Evolutionary conservation across 2,888 invertebrate species (phyloP), one percentile per base, ranked within the genome.

Genomic region (Drosophila merina): DNA sequence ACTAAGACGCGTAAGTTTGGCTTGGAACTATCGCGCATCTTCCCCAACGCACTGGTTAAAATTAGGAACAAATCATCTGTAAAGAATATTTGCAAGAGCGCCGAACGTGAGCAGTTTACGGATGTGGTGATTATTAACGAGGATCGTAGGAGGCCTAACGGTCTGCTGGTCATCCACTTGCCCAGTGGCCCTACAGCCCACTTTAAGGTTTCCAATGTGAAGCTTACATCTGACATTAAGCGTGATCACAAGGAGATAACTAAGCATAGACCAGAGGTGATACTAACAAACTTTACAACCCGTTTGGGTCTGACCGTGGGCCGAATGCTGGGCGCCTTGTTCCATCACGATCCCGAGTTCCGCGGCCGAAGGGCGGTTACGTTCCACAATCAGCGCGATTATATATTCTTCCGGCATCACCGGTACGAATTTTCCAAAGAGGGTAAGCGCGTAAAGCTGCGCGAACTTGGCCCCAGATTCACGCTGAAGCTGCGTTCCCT

Each of bases 361-460:
- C 95, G 95, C 75, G 99, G 99, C 0, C 94, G 98, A 3, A 94
- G 99, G 71, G 97, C 96, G 0, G 97, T 98, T 71, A 99, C 99
- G 31, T 99, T 99, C 91, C 99, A 99, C 92, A 99, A 99, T 93
- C 99, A 99, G 91, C 93, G 99, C 67, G 99, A 99, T 93, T 99
- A 97, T 90, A 97, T 99, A 83, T 99, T 99, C 93, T 99, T 99
- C 91, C 94, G 99, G 62, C 99, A 99, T 92, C 99, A 99, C 92
- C 95, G 98, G 95, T 98, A 98, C 91, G 96, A 97, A 88, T 98
- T 98, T 92, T 95, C 97, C 75, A 93, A 94, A 57, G 96, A 97
- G 67, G 95, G 95, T 0, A 95, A 94, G 83, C 93, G 93, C 14
- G 95, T 95, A 0, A 95, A 94, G 81, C 93, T 99, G 38, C 94